Evolutionary conservation across 2,888 invertebrate genomes (phyloP).

Genomic region (Nudaria mundana): DNA sequence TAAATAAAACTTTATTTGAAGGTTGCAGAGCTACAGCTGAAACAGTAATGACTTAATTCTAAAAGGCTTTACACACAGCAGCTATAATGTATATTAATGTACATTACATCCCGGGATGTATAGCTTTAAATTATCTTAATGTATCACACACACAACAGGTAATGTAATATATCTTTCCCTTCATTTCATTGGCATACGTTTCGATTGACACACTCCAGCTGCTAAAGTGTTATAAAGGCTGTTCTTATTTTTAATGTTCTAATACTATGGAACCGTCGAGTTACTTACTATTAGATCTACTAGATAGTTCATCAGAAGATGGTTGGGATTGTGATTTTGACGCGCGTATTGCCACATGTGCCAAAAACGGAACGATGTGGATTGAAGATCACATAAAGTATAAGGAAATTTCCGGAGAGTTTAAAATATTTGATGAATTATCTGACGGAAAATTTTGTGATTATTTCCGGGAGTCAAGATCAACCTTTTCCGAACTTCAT

Average conservation of each 20-base stretch:
- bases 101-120: conserved; percentile 18
- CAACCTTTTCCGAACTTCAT: conserved; percentile 19
- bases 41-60: too few species aligned
- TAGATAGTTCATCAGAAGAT: conserved; percentile 20
- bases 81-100: conserved; percentile 8
- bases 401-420: conserved; percentile 15
- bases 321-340: conserved; percentile 19
- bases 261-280: conserved; percentile 14
- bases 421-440: conserved; percentile 12
- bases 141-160: conserved; percentile 22
- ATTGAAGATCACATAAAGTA: conserved; percentile 17
- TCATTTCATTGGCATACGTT: conserved; percentile 15
- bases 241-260: conserved; percentile 14
- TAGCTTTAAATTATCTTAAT: conserved; percentile 20
- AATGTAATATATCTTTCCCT: conserved; percentile 24
- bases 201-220: conserved; percentile 16
- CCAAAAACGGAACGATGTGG: conserved; percentile 20
- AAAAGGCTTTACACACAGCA: too few species aligned
- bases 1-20: too few species aligned
- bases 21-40: too few species aligned
- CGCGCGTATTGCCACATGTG: conserved; percentile 12
- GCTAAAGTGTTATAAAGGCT: conserved; percentile 16
- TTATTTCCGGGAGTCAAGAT: conserved; percentile 20
- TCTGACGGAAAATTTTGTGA: conserved; percentile 13
- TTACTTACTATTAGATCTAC: conserved; percentile 17